These are phyloP conservation scores for Decapterus maruadsi DNA, from an alignment of 2,797 vertebrate species.

Conservation along the genomic window DNA sequence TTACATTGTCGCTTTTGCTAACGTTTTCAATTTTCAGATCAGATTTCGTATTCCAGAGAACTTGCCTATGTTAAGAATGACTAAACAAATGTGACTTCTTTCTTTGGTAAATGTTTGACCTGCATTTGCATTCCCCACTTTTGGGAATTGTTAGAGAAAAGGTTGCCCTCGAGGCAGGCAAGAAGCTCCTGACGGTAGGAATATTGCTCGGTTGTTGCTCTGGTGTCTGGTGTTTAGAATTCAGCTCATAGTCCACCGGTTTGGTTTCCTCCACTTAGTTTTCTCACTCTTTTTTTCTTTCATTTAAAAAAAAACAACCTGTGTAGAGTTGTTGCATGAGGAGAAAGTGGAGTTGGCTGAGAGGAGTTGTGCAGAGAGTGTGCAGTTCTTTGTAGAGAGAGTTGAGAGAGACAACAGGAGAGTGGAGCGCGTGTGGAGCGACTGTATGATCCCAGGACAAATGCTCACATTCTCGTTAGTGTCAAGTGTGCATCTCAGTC, in stretches of 20 bases:
- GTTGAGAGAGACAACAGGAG: constrained; percentile 8
- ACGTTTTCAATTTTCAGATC: constrained; percentile 25
- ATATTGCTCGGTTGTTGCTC: constrained; percentile 62
- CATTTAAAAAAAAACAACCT: constrained; percentile 33
- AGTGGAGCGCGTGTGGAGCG: constrained; percentile 57
- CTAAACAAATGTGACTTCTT: constrained; percentile 65
- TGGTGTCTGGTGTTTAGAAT: constrained; percentile 67
- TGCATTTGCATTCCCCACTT: constrained; percentile 70
- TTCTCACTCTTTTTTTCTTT: constrained; percentile 61
- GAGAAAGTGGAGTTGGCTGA: constrained; percentile 72
- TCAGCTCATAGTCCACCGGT: constrained; percentile 67
- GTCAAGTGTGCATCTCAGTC: constrained; percentile 50
- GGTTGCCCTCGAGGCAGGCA: constrained; percentile 61
- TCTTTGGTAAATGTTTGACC: constrained; percentile 63
- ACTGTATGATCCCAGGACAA: constrained; percentile 30
- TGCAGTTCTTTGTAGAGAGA: constrained; percentile 49
- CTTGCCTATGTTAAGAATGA: constrained; percentile 25
- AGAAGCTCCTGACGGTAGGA: constrained; percentile 77
- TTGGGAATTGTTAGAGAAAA: constrained; percentile 72
- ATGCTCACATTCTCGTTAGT: constrained; percentile 22
- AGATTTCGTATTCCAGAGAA: constrained; percentile 15
- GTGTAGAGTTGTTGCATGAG: constrained; percentile 74
- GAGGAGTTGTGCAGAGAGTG: constrained; percentile 58
- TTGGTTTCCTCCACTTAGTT: constrained; percentile 63
- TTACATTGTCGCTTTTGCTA: constrained; percentile 13